Conservation (phyloP, 2,113 vertebrate species). For the Pongo abelii region DNA sequence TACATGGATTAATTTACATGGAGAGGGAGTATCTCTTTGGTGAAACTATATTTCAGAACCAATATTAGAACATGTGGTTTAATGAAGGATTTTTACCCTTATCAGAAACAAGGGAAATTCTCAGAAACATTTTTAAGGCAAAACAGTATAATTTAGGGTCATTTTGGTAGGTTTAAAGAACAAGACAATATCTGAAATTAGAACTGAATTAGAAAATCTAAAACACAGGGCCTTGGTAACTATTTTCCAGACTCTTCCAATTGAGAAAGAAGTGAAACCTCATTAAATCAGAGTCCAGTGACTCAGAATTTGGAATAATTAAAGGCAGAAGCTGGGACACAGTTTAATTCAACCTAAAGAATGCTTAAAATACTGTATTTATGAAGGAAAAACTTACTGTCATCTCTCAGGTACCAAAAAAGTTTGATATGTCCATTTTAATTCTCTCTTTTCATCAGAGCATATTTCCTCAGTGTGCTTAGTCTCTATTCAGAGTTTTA, state of each 20-base stretch:
- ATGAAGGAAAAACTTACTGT: conserved; percentile 12
- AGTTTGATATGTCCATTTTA: not conserved
- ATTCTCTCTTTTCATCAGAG: not conserved
- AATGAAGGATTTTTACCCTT: not conserved
- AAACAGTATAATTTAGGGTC: not conserved
- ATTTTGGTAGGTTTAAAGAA: not conserved
- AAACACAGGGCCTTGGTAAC: not conserved
- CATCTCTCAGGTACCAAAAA: not conserved
- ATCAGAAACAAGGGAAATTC: not conserved
- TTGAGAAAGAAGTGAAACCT: conserved; percentile 54
- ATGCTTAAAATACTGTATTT: conserved; percentile 48
- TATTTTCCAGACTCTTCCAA: conserved; percentile 48
- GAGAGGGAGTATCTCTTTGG: not conserved
- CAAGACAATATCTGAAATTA: conserved; percentile 30
- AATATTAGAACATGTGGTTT: not conserved
- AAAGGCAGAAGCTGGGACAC: conserved; percentile 46
- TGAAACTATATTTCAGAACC: not conserved
- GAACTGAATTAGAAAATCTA: not conserved
- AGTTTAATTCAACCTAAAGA: conserved; percentile 30
- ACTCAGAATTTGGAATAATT: conserved; percentile 57
- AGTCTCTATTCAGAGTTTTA: not conserved
- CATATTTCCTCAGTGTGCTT: not conserved
- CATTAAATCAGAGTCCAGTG: conserved; percentile 55
- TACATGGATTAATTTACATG: not conserved
- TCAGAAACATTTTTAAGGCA: not conserved